Conservation (phyloP, 2,888 invertebrate genomes). For the Clunio marinus region DNA sequence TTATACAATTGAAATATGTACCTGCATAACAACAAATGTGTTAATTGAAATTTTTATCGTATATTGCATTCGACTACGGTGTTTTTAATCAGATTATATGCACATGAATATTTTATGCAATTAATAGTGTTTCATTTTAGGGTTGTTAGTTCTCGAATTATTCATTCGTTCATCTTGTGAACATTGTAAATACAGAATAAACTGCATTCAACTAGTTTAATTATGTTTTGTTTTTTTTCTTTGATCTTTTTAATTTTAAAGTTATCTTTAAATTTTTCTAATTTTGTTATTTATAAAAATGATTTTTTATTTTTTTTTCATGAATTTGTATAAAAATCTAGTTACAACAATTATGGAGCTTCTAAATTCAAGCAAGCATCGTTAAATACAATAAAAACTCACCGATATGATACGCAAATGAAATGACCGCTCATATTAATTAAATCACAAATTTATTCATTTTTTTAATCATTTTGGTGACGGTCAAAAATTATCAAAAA, state of each 20-base stretch:
- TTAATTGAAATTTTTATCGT: slow-evolving; percentile 31
- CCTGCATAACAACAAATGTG: slow-evolving; percentile 52
- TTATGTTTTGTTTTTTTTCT: neutral
- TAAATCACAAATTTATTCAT: too few species aligned
- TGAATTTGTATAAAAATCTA: slow-evolving; percentile 5
- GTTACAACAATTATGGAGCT: neutral
- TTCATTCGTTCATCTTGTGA: neutral
- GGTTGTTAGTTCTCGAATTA: too few species aligned
- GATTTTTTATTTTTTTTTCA: slow-evolving; percentile 1
- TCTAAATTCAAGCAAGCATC: slow-evolving; percentile 23
- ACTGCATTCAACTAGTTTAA: neutral
- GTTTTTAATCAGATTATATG: neutral
- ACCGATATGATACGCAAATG: neutral
- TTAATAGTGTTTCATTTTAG: slow-evolving; percentile 20
- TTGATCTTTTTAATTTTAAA: neutral
- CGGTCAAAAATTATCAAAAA: too few species aligned
- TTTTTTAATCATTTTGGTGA: too few species aligned
- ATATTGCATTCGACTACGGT: slow-evolving; percentile 27
- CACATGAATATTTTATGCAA: slow-evolving; percentile 27
- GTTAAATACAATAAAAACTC: slow-evolving; percentile 12
- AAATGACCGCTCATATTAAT: neutral
- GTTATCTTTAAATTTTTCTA: neutral
- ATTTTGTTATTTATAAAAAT: neutral
- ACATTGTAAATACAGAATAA: neutral
- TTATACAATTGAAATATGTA: slow-evolving; percentile 93